Conservation (phyloP, 2,113 vertebrate species). For the Rhynchomys soricoides region DNA sequence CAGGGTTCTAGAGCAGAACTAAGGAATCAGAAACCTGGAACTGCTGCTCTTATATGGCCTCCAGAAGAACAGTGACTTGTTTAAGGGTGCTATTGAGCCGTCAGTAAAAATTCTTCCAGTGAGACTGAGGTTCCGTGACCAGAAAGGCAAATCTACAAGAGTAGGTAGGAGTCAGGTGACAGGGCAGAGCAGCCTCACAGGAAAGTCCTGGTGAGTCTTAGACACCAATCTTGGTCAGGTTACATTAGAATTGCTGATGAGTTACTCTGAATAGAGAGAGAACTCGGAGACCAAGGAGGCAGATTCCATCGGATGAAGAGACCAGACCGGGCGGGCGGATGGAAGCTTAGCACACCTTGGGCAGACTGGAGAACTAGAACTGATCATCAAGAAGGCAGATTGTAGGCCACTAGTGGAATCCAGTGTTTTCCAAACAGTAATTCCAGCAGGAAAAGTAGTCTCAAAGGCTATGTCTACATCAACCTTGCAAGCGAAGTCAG, state of each 20-base stretch:
- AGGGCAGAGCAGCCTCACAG: neutral
- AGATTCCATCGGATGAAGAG: constrained; percentile 37
- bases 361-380: neutral
- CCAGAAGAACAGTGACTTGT: neutral
- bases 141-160: constrained; percentile 40
- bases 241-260: constrained; percentile 78
- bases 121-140: neutral
- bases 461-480: constrained; percentile 77
- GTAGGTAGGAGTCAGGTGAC: constrained; percentile 54
- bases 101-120: neutral
- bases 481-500: constrained; percentile 61
- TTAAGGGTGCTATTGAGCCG: neutral
- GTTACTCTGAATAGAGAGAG: constrained; percentile 56
- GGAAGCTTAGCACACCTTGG: neutral
- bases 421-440: neutral
- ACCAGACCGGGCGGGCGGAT: neutral
- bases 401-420: neutral
- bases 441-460: constrained; percentile 34
- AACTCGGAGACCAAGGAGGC: constrained; percentile 54
- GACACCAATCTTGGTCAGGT: constrained; percentile 76
- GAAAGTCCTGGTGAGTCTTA: constrained; percentile 42
- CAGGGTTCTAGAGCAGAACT: neutral
- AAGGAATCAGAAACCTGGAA: neutral
- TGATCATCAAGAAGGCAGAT: neutral
- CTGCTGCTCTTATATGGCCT: neutral